These are phyloP conservation scores for Calameuta idolon DNA, from an alignment of 2,888 invertebrate genomes.

Conservation along the genomic window DNA sequence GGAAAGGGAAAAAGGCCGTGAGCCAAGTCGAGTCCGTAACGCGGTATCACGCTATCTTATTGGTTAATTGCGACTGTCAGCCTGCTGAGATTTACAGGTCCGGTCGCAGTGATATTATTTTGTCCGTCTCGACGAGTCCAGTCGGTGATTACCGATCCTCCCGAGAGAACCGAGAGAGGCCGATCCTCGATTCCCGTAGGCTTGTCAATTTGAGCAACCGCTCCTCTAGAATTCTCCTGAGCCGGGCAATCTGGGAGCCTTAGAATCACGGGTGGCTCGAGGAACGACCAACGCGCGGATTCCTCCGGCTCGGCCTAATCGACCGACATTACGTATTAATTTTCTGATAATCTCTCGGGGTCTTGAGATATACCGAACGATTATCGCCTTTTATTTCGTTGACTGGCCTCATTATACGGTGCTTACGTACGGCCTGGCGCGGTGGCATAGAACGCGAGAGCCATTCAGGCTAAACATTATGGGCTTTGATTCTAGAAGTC, in stretches of 20 bases:
- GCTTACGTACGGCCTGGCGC: conserved; percentile 21
- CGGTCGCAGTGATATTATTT: conserved; percentile 38
- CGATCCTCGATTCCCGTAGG: no score
- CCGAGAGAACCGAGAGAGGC: neutral
- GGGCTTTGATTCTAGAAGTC: conserved; percentile 8
- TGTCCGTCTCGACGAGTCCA: conserved; percentile 35
- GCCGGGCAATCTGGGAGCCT: no score
- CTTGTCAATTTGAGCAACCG: no score
- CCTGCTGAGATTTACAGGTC: conserved; percentile 46
- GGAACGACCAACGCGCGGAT: no score
- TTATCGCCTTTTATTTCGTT: conserved; percentile 31
- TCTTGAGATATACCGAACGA: conserved; percentile 16
- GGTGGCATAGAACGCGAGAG: neutral
- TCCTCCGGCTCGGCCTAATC: neutral
- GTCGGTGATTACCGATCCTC: conserved; percentile 46
- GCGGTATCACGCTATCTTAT: conserved; percentile 44
- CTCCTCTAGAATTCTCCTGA: no score
- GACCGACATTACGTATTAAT: conserved; percentile 6
- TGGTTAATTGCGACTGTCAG: conserved; percentile 59
- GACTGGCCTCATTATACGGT: conserved; percentile 39
- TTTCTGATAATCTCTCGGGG: conserved; percentile 9
- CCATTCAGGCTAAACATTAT: conserved; percentile 7
- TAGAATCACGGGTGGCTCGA: no score
- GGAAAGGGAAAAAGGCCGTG: neutral
- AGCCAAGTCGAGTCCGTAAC: neutral